Conservation (phyloP, 2,888 invertebrate species). For the Cistogaster globosa region DNA sequence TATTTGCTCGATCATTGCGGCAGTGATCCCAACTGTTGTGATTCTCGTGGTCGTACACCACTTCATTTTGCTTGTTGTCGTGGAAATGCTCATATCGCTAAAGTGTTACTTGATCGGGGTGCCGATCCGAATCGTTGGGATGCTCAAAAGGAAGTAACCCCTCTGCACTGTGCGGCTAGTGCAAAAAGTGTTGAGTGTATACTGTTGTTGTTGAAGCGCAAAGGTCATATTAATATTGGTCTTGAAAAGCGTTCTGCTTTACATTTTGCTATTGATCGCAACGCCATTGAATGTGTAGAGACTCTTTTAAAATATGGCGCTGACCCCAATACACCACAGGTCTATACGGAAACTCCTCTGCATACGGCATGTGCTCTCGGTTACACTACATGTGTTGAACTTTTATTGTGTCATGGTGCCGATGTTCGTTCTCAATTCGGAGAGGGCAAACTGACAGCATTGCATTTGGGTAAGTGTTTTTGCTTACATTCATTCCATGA, state of each 20-base stretch:
- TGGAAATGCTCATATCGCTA: conserved; percentile 88
- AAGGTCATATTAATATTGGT: conserved; percentile 92
- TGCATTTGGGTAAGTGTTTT: conserved; percentile 86
- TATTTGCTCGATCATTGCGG: conserved; percentile 78
- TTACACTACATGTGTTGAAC: conserved; percentile 87
- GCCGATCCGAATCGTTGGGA: conserved; percentile 90
- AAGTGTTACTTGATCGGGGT: conserved; percentile 87
- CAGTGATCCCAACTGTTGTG: conserved; percentile 86
- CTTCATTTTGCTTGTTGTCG: conserved; percentile 91
- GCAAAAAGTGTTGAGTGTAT: conserved; percentile 82
- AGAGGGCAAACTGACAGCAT: conserved; percentile 88
- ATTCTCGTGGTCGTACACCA: conserved; percentile 87
- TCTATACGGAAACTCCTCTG: conserved; percentile 92
- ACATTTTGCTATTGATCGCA: conserved; percentile 92
- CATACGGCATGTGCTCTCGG: conserved; percentile 92
- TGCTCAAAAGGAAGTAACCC: conserved; percentile 87
- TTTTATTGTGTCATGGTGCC: conserved; percentile 90
- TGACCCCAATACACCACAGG: conserved; percentile 91
- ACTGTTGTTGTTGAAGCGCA: conserved; percentile 87
- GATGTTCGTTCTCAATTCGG: conserved; percentile 91
- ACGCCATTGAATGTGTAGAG: conserved; percentile 89
- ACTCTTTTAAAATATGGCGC: conserved; percentile 90
- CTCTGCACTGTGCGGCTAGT: conserved; percentile 90
- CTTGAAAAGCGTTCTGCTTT: conserved; percentile 88
- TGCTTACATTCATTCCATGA: conserved; percentile 39